Conservation (phyloP, 2,888 invertebrate species). For the Lysandra bellargus region DNA sequence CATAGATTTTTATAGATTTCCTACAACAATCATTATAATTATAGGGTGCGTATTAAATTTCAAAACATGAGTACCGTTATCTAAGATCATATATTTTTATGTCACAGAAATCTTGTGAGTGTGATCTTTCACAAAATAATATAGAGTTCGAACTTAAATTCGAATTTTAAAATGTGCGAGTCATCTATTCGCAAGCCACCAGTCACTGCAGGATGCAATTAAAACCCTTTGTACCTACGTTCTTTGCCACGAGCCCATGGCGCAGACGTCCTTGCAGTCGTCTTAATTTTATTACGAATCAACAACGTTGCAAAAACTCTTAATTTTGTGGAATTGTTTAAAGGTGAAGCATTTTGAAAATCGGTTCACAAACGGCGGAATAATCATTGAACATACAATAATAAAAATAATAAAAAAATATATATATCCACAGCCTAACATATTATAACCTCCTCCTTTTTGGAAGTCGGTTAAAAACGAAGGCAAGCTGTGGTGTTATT, state of each 20-base stretch:
- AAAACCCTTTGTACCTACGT: neutral
- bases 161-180: neutral
- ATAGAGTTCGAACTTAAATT: neutral
- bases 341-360: neutral
- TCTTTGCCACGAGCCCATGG: neutral
- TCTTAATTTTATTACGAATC: slow-evolving; percentile 68
- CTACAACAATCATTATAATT: no score
- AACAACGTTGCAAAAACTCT: slow-evolving; percentile 45
- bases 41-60: no score
- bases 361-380: no score
- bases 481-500: no score
- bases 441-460: no score
- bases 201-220: slow-evolving; percentile 9
- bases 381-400: no score
- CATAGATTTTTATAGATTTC: no score
- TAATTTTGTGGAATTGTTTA: slow-evolving; percentile 38
- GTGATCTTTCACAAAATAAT: neutral
- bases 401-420: no score
- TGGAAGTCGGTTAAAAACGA: no score
- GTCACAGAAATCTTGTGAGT: neutral
- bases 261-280: slow-evolving; percentile 37
- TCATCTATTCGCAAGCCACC: neutral
- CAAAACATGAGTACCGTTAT: no score
- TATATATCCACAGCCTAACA: no score
- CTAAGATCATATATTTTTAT: neutral